A percentile compares a stretch with the other conserved stretches of the same genome.
These are phyloP conservation scores for Periophthalmodon schlosseri DNA, from an alignment of 2,113 vertebrate species.

Conservation along the genomic window DNA sequence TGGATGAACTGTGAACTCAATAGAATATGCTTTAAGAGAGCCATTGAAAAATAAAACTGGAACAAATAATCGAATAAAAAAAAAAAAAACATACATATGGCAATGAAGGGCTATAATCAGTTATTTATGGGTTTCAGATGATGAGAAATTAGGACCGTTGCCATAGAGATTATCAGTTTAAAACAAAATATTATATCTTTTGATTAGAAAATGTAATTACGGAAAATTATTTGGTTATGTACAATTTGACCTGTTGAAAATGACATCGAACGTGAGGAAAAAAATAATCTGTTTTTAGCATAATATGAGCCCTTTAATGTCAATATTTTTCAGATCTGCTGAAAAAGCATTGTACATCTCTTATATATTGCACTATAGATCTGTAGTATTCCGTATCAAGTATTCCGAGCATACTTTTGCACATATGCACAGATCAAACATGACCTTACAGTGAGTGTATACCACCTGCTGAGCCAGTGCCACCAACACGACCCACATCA, in stretches of 20 bases:
- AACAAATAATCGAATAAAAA: neutral
- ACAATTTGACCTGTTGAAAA: no score
- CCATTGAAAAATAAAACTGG: neutral
- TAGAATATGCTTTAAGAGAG: constrained; percentile 14
- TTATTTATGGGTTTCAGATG: no score
- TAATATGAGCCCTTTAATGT: no score
- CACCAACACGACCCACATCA: neutral
- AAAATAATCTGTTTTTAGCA: no score
- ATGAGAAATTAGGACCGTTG: no score
- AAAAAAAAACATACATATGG: neutral
- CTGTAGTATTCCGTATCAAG: neutral
- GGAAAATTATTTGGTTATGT: no score
- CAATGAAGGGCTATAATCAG: no score
- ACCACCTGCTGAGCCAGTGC: neutral
- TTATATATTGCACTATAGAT: neutral
- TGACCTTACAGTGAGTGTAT: neutral
- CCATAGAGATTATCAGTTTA: no score
- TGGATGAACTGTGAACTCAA: constrained; percentile 22
- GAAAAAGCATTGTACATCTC: neutral
- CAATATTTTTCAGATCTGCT: neutral
- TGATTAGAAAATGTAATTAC: no score
- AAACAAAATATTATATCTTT: no score
- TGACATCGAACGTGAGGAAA: no score
- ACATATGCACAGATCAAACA: neutral
- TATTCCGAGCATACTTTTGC: neutral